These are phyloP conservation scores for Burhinus bistriatus DNA, from an alignment of 2,113 vertebrate species.

Conservation along the genomic window DNA sequence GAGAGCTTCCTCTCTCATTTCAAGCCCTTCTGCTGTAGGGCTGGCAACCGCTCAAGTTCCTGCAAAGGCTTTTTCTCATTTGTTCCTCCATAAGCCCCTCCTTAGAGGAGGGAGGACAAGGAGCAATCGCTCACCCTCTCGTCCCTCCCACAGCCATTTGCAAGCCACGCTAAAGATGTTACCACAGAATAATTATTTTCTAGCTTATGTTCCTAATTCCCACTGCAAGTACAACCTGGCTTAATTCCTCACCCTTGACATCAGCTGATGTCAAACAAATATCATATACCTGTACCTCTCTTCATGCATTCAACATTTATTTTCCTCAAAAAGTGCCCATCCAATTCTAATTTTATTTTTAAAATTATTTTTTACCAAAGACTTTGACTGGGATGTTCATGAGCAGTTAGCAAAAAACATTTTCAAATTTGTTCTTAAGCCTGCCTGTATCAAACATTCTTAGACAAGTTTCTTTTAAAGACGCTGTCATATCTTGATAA, in stretches of 20 bases:
- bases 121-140: background rate
- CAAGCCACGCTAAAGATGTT: background rate
- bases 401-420: background rate
- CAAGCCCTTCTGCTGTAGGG: background rate
- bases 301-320: background rate
- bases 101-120: background rate
- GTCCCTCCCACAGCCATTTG: background rate
- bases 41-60: background rate
- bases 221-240: background rate
- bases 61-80: background rate
- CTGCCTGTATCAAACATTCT: background rate
- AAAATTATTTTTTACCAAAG: background rate
- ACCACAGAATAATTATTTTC: background rate
- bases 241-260: background rate
- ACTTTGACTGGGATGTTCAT: background rate
- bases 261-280: background rate
- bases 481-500: background rate
- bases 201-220: background rate
- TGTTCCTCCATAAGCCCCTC: background rate
- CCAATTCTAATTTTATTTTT: background rate
- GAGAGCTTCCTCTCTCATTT: background rate
- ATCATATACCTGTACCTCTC: background rate
- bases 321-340: background rate
- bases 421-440: background rate
- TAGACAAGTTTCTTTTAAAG: background rate